Evolutionary conservation across 2,888 invertebrate genomes (phyloP).

Genomic region (Apamea anceps): DNA sequence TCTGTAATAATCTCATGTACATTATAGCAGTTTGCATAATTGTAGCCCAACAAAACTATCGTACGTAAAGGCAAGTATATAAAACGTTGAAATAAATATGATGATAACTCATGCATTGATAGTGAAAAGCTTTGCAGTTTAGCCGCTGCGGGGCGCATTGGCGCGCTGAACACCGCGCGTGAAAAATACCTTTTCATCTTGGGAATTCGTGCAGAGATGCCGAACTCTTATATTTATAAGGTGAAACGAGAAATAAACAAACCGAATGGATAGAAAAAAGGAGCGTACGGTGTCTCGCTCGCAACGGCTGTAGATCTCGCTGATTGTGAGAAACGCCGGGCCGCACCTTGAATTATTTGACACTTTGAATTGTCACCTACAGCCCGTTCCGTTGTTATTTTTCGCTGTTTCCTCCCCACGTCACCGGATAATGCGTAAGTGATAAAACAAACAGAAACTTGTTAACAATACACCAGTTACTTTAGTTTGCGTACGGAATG

Average conservation of each 20-base stretch:
- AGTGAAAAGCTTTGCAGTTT: slow-evolving; percentile 78
- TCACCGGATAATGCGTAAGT: slow-evolving; percentile 74
- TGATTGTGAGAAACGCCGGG: slow-evolving; percentile 87
- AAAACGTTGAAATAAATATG: slow-evolving; percentile 56
- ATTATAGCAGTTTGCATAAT: slow-evolving; percentile 47
- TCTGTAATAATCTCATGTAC: slow-evolving; percentile 32
- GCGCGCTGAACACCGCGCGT: slow-evolving; percentile 77
- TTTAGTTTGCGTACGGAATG: slow-evolving; percentile 75
- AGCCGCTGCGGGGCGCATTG: slow-evolving; percentile 71
- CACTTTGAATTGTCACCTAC: slow-evolving; percentile 86
- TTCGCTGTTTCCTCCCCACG: slow-evolving; percentile 71
- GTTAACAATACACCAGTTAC: slow-evolving; percentile 72
- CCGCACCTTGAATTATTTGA: slow-evolving; percentile 88
- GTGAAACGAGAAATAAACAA: slow-evolving; percentile 87
- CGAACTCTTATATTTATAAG: slow-evolving; percentile 89
- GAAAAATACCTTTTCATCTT: slow-evolving; percentile 89
- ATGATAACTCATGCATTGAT: slow-evolving; percentile 74
- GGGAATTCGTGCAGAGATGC: slow-evolving; percentile 87
- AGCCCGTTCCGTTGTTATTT: slow-evolving; percentile 80
- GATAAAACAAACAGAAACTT: slow-evolving; percentile 79
- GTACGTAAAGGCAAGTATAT: slow-evolving; percentile 21
- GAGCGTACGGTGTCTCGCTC: slow-evolving; percentile 74
- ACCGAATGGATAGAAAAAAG: slow-evolving; percentile 83
- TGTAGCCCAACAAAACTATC: slow-evolving; percentile 19
- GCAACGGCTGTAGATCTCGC: slow-evolving; percentile 83